These are phyloP conservation scores for Drosophila kanekoi DNA, from an alignment of 2,888 invertebrate genomes.

Conservation along the genomic window DNA sequence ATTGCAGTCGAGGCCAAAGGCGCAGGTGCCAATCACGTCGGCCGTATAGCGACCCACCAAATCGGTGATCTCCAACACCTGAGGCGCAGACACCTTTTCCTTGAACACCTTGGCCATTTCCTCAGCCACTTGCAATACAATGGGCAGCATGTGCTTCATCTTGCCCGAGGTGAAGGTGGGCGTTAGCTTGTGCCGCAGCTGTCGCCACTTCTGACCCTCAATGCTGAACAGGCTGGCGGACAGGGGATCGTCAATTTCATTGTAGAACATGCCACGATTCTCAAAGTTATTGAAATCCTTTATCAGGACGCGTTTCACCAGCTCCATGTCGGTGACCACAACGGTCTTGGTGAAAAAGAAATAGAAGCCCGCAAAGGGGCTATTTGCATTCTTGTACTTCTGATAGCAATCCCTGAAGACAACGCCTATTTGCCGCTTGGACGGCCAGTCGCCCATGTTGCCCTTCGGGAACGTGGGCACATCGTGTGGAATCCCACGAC, in stretches of 20 bases:
- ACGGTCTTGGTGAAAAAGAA: constrained; percentile 61
- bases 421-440: constrained; percentile 43
- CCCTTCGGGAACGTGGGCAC: constrained; percentile 61
- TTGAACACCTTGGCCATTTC: constrained; percentile 78
- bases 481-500: constrained; percentile 70
- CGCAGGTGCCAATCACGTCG: constrained; percentile 86
- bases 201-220: constrained; percentile 83
- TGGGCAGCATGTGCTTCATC: constrained; percentile 81
- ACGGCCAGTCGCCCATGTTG: constrained; percentile 62
- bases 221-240: constrained; percentile 81
- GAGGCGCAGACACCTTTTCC: constrained; percentile 34
- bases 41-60: constrained; percentile 85
- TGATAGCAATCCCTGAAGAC: constrained; percentile 60
- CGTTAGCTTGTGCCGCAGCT: constrained; percentile 78
- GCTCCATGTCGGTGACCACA: constrained; percentile 71
- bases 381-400: constrained; percentile 45
- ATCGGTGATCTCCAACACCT: constrained; percentile 78
- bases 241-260: constrained; percentile 82
- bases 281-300: constrained; percentile 81
- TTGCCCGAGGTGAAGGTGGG: constrained; percentile 83
- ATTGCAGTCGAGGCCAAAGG: constrained; percentile 86
- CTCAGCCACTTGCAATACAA: constrained; percentile 68
- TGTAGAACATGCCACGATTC: constrained; percentile 76
- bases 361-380: constrained; percentile 76
- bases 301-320: constrained; percentile 73